A percentile compares a stretch with the other conserved stretches of the same genome.
Conservation (phyloP, 2,113 vertebrate species). For the Antennarius striatus region DNA sequence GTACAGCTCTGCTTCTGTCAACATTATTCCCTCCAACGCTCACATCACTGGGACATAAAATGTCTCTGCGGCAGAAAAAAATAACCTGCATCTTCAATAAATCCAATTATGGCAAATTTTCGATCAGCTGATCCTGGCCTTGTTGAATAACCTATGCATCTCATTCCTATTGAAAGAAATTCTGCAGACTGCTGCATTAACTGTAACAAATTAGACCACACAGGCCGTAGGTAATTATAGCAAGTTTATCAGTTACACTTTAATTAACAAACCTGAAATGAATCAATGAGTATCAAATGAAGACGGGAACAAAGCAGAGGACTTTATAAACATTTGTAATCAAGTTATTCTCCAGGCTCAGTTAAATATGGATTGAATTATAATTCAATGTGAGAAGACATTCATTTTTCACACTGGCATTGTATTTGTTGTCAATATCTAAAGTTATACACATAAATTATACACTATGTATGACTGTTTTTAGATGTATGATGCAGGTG, state of each 20-base stretch:
- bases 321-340: background rate
- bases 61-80: conserved; percentile 38
- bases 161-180: conserved; percentile 14
- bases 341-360: background rate
- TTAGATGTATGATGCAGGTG: background rate
- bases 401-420: background rate
- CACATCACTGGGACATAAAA: conserved; percentile 45
- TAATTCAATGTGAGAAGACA: background rate
- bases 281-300: conserved; percentile 20
- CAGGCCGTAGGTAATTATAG: too few relatives aligned
- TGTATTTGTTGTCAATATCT: background rate
- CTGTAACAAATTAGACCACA: background rate
- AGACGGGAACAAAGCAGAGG: conserved; percentile 3
- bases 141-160: conserved; percentile 31
- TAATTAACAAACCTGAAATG: conserved; percentile 14
- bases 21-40: conserved; percentile 60
- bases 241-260: conserved; percentile 11
- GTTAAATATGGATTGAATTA: background rate
- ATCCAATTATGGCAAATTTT: conserved; percentile 53
- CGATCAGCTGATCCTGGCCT: conserved; percentile 45
- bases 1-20: conserved; percentile 49
- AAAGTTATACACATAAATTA: background rate
- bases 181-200: background rate
- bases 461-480: background rate
- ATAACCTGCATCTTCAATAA: conserved; percentile 53